phyloP scores from a whole-genome alignment of 2,113 vertebrate species.

The Corythoichthys haematopterus region DNA sequence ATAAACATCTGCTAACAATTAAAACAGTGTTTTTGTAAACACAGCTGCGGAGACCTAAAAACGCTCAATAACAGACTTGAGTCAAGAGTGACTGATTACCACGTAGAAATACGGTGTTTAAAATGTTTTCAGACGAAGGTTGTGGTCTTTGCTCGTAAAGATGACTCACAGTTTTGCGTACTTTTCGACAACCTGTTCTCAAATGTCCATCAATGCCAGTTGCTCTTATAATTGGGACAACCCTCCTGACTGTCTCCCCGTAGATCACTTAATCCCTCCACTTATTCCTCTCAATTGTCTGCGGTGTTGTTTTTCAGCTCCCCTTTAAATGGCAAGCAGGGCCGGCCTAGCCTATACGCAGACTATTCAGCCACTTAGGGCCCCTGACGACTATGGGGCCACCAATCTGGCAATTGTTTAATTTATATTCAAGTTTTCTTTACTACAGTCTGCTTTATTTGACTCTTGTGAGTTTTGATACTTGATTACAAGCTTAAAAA shows the following conservation, averaged over 20 bases:
- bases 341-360: no score
- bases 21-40: constrained; percentile 40
- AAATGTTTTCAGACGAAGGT: no score
- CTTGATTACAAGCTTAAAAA: no score
- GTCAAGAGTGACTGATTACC: constrained; percentile 29
- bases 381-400: no score
- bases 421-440: no score
- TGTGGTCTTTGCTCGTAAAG: not conserved
- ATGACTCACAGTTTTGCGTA: not conserved
- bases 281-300: constrained; percentile 54
- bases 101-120: not conserved
- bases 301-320: constrained; percentile 46
- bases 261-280: constrained; percentile 59
- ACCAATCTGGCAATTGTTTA: no score
- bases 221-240: constrained; percentile 31
- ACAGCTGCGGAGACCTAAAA: constrained; percentile 54
- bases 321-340: not conserved
- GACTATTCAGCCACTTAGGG: no score
- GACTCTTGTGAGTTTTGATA: no score
- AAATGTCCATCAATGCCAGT: constrained; percentile 36
- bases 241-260: constrained; percentile 13
- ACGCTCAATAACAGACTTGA: constrained; percentile 35
- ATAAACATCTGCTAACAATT: constrained; percentile 60
- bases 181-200: constrained; percentile 16
- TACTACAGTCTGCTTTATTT: no score